These are phyloP conservation scores for Anomalospiza imberbis DNA, from an alignment of 2,797 vertebrate species.

Conservation along the genomic window DNA sequence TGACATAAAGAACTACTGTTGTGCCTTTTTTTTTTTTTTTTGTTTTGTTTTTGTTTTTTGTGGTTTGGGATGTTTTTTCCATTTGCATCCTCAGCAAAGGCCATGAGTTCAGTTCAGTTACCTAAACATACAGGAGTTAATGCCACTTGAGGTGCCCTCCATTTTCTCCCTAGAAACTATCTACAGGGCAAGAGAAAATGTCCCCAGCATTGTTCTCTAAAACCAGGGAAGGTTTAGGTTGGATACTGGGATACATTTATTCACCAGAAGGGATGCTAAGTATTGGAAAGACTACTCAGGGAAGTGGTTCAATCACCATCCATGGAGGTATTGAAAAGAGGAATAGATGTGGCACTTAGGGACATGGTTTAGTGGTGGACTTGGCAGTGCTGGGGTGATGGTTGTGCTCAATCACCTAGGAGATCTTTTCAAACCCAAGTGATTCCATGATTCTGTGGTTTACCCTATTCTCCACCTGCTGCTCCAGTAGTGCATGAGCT, in stretches of 20 bases:
- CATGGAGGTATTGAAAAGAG: not conserved
- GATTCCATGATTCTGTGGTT: not conserved
- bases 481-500: not conserved
- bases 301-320: not conserved
- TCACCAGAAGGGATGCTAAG: not conserved
- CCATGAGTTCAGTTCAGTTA: not conserved
- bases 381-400: not conserved
- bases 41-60: not conserved
- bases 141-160: not conserved
- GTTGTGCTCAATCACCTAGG: not conserved
- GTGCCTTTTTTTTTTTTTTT: not conserved
- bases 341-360: not conserved
- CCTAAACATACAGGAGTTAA: not conserved
- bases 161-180: not conserved
- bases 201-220: not conserved
- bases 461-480: not conserved
- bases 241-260: not conserved
- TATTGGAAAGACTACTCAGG: not conserved
- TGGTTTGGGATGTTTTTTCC: no score
- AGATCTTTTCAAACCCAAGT: not conserved
- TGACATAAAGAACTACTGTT: not conserved
- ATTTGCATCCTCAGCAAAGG: not conserved
- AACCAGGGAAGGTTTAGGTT: not conserved
- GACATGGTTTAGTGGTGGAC: not conserved
- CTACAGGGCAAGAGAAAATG: not conserved